A percentile compares a stretch with the other conserved stretches of the same genome.
phyloP scores from a whole-genome alignment of 2,113 vertebrate species.

The Coregonus clupeaformis region DNA sequence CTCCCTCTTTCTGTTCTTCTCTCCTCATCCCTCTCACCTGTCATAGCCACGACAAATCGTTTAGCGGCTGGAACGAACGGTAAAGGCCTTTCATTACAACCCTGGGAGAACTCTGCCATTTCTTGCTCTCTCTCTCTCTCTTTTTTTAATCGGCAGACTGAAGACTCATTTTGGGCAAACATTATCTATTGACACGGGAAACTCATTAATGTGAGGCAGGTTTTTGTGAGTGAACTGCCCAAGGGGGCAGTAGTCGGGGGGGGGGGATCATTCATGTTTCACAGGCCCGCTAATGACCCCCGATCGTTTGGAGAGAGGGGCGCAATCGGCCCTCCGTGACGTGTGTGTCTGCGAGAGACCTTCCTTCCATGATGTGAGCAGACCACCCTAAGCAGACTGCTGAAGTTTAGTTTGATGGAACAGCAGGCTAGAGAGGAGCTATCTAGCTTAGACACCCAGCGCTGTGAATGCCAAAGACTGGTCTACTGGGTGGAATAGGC shows the following conservation, averaged over 20 bases:
- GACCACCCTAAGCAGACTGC: too few species aligned
- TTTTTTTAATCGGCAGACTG: conserved; percentile 5
- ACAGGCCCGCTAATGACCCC: conserved; percentile 52
- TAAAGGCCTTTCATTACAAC: too few species aligned
- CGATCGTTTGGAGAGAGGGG: conserved; percentile 17
- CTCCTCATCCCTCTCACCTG: not conserved
- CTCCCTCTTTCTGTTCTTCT: not conserved
- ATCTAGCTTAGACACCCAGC: too few species aligned
- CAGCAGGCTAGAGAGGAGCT: too few species aligned
- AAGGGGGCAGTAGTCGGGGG: conserved; percentile 46
- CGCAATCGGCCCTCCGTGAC: too few species aligned
- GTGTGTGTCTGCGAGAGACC: conserved; percentile 51
- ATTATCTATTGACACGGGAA: conserved; percentile 61
- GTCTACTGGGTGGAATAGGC: too few species aligned
- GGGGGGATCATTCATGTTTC: conserved; percentile 50
- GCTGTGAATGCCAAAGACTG: too few species aligned
- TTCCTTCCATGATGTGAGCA: conserved; percentile 13
- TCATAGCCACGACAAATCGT: too few species aligned
- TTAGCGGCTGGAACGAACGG: too few species aligned
- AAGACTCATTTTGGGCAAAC: conserved; percentile 25
- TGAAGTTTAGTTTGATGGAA: too few species aligned
- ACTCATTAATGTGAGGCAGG: conserved; percentile 51
- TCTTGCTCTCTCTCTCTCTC: not conserved
- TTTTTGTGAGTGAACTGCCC: not conserved
- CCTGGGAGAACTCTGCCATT: not conserved